Conservation (phyloP, 2,797 vertebrate species). For the Pelodytes ibericus region DNA sequence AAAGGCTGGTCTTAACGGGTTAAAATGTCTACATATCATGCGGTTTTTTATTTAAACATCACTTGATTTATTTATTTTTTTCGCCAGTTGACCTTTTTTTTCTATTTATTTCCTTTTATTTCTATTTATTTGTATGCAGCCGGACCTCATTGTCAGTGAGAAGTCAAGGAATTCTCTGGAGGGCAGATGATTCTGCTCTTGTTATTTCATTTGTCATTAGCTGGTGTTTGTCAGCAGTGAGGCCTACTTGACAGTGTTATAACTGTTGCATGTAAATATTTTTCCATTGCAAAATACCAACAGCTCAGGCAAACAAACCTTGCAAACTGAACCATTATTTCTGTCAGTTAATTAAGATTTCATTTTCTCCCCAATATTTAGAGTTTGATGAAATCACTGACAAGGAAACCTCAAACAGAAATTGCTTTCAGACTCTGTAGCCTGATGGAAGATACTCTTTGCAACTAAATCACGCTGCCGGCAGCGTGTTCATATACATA, state of each 20-base stretch:
- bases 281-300: background rate
- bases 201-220: background rate
- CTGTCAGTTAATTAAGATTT: conserved; percentile 37
- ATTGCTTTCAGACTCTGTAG: conserved; percentile 34
- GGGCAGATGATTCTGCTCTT: background rate
- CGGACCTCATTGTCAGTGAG: too few species aligned
- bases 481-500: conserved; percentile 12
- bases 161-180: background rate
- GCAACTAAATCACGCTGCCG: conserved; percentile 8
- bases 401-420: conserved; percentile 27
- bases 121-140: too few species aligned
- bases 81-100: too few species aligned
- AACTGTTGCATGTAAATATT: background rate
- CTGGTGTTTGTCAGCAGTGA: background rate
- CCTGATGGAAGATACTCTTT: conserved; percentile 30
- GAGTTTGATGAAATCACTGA: conserved; percentile 25
- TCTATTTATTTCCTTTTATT: too few species aligned
- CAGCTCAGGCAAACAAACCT: conserved; percentile 1
- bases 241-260: background rate
- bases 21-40: too few species aligned
- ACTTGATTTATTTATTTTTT: too few species aligned
- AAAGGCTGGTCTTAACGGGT: too few species aligned
- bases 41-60: too few species aligned
- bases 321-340: conserved; percentile 1
- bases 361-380: conserved; percentile 35